These are phyloP conservation scores for Fragum whitleyi DNA, from an alignment of 2,888 invertebrate species.

Conservation along the genomic window DNA sequence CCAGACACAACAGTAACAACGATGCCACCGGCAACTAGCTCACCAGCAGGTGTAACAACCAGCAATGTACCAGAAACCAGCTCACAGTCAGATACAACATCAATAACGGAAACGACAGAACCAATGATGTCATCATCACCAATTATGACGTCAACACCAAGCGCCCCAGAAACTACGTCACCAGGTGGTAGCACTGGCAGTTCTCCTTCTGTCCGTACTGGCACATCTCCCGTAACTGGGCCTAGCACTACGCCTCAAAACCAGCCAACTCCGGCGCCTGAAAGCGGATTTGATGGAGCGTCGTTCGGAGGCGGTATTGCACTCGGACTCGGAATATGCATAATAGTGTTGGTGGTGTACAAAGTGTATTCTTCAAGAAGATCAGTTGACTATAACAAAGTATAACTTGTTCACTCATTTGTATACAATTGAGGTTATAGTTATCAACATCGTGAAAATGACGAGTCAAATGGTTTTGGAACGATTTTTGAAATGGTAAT, in stretches of 20 bases:
- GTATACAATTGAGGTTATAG: too few species aligned
- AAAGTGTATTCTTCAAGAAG: slow-evolving; percentile 19
- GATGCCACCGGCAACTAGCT: background rate
- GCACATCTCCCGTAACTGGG: background rate
- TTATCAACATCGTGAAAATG: too few species aligned
- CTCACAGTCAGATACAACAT: background rate
- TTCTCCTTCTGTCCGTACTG: background rate
- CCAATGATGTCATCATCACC: background rate
- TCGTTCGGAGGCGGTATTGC: slow-evolving; percentile 39
- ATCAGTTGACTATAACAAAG: slow-evolving; percentile 10
- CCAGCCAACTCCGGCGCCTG: slow-evolving; percentile 10
- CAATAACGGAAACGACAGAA: background rate
- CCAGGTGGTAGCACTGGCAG: background rate
- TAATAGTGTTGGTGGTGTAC: slow-evolving; percentile 22
- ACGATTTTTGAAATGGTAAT: too few species aligned
- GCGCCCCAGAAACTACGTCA: background rate
- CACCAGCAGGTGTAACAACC: background rate
- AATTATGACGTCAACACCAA: background rate
- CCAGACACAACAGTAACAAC: background rate
- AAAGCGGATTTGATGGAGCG: slow-evolving; percentile 23
- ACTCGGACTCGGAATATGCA: slow-evolving; percentile 24
- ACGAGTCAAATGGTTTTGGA: too few species aligned
- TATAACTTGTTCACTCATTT: background rate
- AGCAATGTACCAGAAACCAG: background rate
- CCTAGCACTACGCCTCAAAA: background rate